These are phyloP conservation scores for Enchytraeus crypticus DNA, from an alignment of 2,888 invertebrate genomes.

Conservation along the genomic window DNA sequence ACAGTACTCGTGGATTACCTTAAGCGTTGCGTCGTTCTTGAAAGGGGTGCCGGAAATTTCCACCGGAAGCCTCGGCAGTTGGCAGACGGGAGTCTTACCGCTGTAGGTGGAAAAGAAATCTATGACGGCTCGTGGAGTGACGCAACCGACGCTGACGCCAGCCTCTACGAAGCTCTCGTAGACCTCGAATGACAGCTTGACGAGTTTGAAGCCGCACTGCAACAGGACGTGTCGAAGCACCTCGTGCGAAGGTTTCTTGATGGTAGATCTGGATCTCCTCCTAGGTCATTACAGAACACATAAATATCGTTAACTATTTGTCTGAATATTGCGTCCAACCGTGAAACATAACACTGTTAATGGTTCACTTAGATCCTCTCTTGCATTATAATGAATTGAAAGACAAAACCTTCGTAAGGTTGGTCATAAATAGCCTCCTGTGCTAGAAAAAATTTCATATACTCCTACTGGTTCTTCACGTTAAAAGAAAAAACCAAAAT, in stretches of 20 bases:
- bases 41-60: conserved; percentile 22
- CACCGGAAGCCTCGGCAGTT: conserved; percentile 18
- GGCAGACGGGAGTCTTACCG: conserved; percentile 10
- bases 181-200: conserved; percentile 23
- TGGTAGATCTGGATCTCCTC: conserved; percentile 10
- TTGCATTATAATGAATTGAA: no score
- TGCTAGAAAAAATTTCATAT: no score
- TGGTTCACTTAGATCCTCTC: no score
- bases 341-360: no score
- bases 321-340: no score
- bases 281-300: no score
- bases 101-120: conserved; percentile 22
- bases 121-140: conserved; percentile 23
- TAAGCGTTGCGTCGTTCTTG: conserved; percentile 18
- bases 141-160: conserved; percentile 23
- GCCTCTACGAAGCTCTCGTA: conserved; percentile 21
- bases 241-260: conserved; percentile 15
- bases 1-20: conserved; percentile 24
- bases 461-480: no score
- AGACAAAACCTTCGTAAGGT: no score
- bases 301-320: no score
- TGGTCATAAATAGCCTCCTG: no score
- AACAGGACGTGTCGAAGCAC: conserved; percentile 21
- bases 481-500: no score
- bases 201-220: conserved; percentile 25